phyloP scores from a whole-genome alignment of 92 coral and sea anemone genomes.

The Palythoa grandis region DNA sequence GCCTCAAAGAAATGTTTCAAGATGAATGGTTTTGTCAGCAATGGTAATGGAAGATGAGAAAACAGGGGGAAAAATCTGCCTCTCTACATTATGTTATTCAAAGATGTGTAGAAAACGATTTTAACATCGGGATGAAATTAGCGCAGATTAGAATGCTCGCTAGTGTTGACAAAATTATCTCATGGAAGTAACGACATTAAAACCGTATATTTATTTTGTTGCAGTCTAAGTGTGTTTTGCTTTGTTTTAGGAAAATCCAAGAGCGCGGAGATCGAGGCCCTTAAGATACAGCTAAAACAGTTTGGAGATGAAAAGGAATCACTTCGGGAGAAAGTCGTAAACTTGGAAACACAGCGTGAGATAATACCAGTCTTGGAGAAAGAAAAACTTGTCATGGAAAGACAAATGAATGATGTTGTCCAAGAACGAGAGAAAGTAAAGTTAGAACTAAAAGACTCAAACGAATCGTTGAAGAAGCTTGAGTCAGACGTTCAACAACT shows the following conservation, averaged over 20 bases:
- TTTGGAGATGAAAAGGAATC: constrained; percentile 64
- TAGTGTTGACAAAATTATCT: no score
- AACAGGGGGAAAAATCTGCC: no score
- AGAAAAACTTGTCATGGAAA: constrained; percentile 77
- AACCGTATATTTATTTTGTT: not conserved
- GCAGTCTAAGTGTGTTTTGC: not conserved
- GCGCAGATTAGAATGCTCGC: no score
- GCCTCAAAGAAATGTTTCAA: no score
- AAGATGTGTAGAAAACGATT: no score
- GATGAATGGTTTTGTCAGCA: no score
- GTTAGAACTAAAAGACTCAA: constrained; percentile 54
- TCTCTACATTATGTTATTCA: no score
- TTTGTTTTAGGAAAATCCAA: constrained; percentile 45
- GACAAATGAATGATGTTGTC: constrained; percentile 73
- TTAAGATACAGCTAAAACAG: constrained; percentile 65
- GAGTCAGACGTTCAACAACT: constrained; percentile 55
- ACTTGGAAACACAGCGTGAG: constrained; percentile 64
- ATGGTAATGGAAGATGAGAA: no score
- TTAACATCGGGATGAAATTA: no score
- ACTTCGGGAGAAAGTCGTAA: constrained; percentile 56
- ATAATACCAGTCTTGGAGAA: constrained; percentile 81
- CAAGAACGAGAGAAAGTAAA: constrained; percentile 68
- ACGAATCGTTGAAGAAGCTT: constrained; percentile 42
- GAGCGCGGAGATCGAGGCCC: constrained; percentile 59
- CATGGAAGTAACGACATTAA: no score